Base-by-base conservation (phyloP, 1,140 invertebrate genomes). In the Drosophila bocki region DNA sequence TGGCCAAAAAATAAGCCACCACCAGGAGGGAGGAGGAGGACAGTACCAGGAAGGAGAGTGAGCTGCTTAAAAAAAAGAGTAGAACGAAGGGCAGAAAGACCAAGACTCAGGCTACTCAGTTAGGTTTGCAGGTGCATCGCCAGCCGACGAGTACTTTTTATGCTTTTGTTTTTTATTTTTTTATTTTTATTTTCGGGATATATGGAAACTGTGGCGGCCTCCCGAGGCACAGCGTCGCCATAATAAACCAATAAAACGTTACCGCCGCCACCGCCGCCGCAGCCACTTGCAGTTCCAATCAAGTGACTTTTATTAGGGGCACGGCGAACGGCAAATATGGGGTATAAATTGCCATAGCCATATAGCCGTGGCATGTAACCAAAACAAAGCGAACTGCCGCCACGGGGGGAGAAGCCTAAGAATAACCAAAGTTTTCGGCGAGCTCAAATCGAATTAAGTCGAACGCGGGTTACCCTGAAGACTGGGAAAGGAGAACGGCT, bases 231-330 rank as follows among this genome's bases (percentile, higher is more conserved):
- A 58, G 57, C 61, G 76, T 80, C 78, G 83, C 77, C 80, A 83
- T 87, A 87, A 87, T 88, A 87, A 87, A 88, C 83, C 80, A 88
- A 87, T 87, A 90, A 88, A 88, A 88, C 22, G 37, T 35, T 51
- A 45, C 69, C 37, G 29, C 64, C 32, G 50, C 68, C 41, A 26
- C 37, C 19, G 41, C 62, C 33, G 61, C 33, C 33, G 33, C 65
- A 72, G 61, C 80, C 74, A 88, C 80, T 84, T 80, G 85, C 84
- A 90, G 84, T 88, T 90, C 85, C 85, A 88, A 88, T 88, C 78
- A 88, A 88, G 85, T 88, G 80, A 84, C 68, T 87, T 88, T 88
- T 88, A 88, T 88, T 84, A 78, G 80, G 67, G 67, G 53, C 67
- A 45, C 39, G 41, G 35, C 37, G 45, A 45, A 51, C 35, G 47